Percentiles rank a stretch among this genome's conserved stretches.
phyloP scores from a whole-genome alignment of 2,113 vertebrate genomes.

The Triplophysa rosa region DNA sequence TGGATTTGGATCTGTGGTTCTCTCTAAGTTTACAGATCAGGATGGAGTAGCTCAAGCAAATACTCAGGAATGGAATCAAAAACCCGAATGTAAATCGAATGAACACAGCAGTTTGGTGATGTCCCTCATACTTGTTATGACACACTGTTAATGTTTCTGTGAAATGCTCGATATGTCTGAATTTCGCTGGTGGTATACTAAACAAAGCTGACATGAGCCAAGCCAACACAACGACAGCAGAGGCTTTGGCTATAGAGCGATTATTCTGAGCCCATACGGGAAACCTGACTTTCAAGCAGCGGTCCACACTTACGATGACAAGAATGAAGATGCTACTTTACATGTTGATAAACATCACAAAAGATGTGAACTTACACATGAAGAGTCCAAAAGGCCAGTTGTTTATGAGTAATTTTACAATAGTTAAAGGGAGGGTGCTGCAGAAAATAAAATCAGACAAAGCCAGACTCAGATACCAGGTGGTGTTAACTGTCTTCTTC shows the following conservation, averaged over 20 bases:
- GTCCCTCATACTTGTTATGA: constrained; percentile 70
- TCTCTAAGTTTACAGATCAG: constrained; percentile 74
- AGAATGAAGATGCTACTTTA: constrained; percentile 92
- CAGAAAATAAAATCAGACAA: constrained; percentile 90
- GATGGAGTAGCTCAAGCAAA: constrained; percentile 76
- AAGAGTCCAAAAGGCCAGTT: constrained; percentile 83
- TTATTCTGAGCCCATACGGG: constrained; percentile 94
- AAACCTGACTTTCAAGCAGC: constrained; percentile 83
- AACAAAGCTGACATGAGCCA: constrained; percentile 78
- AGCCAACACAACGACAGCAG: constrained; percentile 64
- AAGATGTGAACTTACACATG: constrained; percentile 86
- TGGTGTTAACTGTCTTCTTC: constrained; percentile 85
- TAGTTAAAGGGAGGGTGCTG: constrained; percentile 80
- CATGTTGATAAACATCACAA: constrained; percentile 87
- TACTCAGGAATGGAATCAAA: constrained; percentile 75
- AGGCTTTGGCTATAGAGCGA: constrained; percentile 75
- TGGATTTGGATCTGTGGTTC: constrained; percentile 71
- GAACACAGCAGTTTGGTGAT: constrained; percentile 65
- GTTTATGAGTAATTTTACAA: constrained; percentile 68
- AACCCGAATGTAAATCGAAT: constrained; percentile 78
- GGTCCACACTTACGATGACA: constrained; percentile 86
- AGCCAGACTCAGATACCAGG: constrained; percentile 91
- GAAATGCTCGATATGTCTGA: constrained; percentile 66
- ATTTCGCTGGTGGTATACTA: constrained; percentile 78
- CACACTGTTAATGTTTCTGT: constrained; percentile 59